Percentiles rank a stretch among this genome's conserved stretches.
Evolutionary conservation across 2,888 invertebrate genomes (phyloP).

Genomic region (Drosophila histrio): DNA sequence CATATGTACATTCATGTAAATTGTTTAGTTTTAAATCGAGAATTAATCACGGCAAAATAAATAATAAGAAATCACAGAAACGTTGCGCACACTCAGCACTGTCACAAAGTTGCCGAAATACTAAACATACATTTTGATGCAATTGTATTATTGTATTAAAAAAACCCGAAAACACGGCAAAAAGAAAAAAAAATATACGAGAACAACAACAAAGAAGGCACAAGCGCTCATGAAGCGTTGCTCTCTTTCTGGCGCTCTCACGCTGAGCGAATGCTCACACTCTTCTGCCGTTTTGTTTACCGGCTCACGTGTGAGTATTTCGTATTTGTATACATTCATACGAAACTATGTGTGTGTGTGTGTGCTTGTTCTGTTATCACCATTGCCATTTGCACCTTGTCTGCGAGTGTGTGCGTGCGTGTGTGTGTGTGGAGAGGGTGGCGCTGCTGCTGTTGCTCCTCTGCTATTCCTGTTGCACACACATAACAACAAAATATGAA

Average conservation of each 20-base stretch:
- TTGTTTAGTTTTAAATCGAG: constrained; percentile 11
- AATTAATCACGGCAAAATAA: constrained; percentile 39
- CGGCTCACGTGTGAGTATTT: constrained; percentile 55
- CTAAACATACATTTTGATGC: constrained; percentile 74
- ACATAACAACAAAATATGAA: constrained; percentile 63
- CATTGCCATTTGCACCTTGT: constrained; percentile 58
- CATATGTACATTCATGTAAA: neutral
- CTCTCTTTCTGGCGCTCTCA: constrained; percentile 51
- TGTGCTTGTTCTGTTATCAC: constrained; percentile 56
- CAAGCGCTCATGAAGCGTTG: constrained; percentile 47
- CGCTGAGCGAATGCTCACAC: constrained; percentile 9
- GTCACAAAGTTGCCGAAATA: constrained; percentile 78
- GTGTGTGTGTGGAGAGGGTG: constrained; percentile 18
- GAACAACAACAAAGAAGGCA: constrained; percentile 41
- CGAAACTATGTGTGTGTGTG: neutral
- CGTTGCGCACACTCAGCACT: constrained; percentile 70
- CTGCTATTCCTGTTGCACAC: constrained; percentile 39
- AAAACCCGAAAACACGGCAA: constrained; percentile 54
- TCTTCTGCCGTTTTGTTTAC: constrained; percentile 61
- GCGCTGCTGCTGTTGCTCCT: constrained; percentile 4
- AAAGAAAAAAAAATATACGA: constrained; percentile 18
- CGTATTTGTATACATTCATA: constrained; percentile 15
- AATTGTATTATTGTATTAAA: constrained; percentile 69
- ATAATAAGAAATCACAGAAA: constrained; percentile 46
- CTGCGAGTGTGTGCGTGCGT: constrained; percentile 9